These are phyloP conservation scores for Orthonevra nobilis DNA, from an alignment of 2,888 invertebrate species.

Conservation along the genomic window DNA sequence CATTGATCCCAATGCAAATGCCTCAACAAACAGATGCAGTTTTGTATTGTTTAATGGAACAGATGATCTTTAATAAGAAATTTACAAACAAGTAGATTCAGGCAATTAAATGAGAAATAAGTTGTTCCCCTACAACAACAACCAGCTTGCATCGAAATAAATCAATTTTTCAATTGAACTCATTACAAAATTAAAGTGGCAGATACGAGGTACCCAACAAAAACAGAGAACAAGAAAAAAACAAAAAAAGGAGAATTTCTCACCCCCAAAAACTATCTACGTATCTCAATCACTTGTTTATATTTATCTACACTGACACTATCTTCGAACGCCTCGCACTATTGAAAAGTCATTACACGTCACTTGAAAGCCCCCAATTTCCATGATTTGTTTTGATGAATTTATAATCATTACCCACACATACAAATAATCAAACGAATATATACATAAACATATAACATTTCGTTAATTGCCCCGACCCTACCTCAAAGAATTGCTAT, in stretches of 20 bases:
- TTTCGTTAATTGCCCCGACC: slow-evolving; percentile 53
- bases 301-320: slow-evolving; percentile 24
- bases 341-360: slow-evolving; percentile 52
- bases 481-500: slow-evolving; percentile 36
- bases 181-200: neutral
- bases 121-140: too few relatives aligned
- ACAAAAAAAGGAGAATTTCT: neutral
- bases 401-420: slow-evolving; percentile 50
- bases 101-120: neutral
- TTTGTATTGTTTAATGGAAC: too few relatives aligned
- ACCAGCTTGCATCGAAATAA: neutral
- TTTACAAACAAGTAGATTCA: too few relatives aligned
- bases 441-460: slow-evolving; percentile 13
- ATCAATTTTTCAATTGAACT: neutral
- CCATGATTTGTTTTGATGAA: slow-evolving; percentile 45
- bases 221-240: neutral
- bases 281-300: neutral
- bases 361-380: slow-evolving; percentile 43
- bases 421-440: slow-evolving; percentile 2
- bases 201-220: neutral
- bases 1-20: too few relatives aligned
- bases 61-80: too few relatives aligned
- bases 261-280: neutral
- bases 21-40: too few relatives aligned
- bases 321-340: slow-evolving; percentile 24